Conservation (phyloP, 2,888 invertebrate genomes). For the Sialis lutaria region DNA sequence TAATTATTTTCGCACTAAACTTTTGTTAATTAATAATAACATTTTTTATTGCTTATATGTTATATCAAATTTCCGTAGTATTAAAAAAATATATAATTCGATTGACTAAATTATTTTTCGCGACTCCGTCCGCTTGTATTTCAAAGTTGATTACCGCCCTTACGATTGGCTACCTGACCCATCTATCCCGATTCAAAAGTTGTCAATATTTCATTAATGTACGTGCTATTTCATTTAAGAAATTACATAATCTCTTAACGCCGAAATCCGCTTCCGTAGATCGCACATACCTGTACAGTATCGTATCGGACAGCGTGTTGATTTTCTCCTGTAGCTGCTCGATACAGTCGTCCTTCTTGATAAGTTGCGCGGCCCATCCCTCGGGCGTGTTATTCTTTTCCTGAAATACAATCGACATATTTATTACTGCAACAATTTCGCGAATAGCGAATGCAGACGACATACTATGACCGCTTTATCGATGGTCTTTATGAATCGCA, state of each 20-base stretch:
- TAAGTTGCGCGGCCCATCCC: slow-evolving; percentile 1
- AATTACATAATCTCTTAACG: too few species aligned
- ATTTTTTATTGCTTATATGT: neutral
- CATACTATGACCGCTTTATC: slow-evolving; percentile 12
- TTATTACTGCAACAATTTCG: neutral
- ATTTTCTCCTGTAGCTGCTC: neutral
- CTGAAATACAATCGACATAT: neutral
- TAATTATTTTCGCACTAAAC: neutral
- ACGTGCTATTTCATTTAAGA: neutral
- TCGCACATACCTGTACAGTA: slow-evolving; percentile 2
- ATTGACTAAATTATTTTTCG: too few species aligned
- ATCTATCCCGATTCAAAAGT: too few species aligned
- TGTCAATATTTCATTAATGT: neutral
- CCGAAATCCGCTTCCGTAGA: too few species aligned
- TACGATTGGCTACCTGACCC: too few species aligned
- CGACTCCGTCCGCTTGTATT: too few species aligned
- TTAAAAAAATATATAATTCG: too few species aligned
- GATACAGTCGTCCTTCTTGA: slow-evolving; percentile 2
- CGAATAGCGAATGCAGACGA: neutral
- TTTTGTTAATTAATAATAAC: too few species aligned
- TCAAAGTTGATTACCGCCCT: too few species aligned
- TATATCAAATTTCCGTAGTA: too few species aligned
- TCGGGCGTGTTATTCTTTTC: neutral
- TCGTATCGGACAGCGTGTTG: slow-evolving; percentile 1
- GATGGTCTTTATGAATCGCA: slow-evolving; percentile 15